phyloP scores from a whole-genome alignment of 2,797 vertebrate genomes.

The Somateria mollissima region DNA sequence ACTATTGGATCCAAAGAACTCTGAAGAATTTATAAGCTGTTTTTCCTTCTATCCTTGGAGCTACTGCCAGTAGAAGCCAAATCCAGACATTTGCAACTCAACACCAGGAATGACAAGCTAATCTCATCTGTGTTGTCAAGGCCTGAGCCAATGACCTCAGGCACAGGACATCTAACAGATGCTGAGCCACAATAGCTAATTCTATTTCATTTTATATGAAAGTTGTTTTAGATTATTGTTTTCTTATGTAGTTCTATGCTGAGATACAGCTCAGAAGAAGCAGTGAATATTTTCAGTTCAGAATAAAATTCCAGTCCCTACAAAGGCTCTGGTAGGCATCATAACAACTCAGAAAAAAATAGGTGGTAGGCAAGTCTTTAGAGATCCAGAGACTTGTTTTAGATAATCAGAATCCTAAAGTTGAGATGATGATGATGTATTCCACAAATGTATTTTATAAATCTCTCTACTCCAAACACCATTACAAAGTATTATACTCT shows the following conservation, averaged over 20 bases:
- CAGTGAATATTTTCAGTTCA: not conserved
- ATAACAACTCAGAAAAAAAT: not conserved
- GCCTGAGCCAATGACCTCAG: conserved; percentile 27
- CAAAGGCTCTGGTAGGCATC: not conserved
- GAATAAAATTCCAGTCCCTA: not conserved
- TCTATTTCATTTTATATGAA: not conserved
- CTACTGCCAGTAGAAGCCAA: conserved; percentile 59
- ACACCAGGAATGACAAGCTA: conserved; percentile 47
- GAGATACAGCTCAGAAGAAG: not conserved
- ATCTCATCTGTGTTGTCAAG: conserved; percentile 62
- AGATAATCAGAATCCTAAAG: not conserved
- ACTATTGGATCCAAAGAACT: conserved; percentile 59
- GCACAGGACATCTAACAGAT: conserved; percentile 16
- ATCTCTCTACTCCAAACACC: not conserved
- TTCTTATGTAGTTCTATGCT: not conserved
- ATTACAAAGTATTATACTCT: not conserved
- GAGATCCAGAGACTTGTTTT: not conserved
- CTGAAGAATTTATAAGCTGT: conserved; percentile 75
- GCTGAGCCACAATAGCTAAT: not conserved
- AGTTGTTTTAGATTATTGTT: conserved; percentile 3
- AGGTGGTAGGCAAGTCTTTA: not conserved
- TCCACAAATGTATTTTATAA: not conserved
- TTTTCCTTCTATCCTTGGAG: conserved; percentile 62
- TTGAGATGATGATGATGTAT: not conserved
- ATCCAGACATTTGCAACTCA: conserved; percentile 72